Conservation (phyloP, 2,797 vertebrate species). For the Periophthalmus magnuspinnatus region DNA sequence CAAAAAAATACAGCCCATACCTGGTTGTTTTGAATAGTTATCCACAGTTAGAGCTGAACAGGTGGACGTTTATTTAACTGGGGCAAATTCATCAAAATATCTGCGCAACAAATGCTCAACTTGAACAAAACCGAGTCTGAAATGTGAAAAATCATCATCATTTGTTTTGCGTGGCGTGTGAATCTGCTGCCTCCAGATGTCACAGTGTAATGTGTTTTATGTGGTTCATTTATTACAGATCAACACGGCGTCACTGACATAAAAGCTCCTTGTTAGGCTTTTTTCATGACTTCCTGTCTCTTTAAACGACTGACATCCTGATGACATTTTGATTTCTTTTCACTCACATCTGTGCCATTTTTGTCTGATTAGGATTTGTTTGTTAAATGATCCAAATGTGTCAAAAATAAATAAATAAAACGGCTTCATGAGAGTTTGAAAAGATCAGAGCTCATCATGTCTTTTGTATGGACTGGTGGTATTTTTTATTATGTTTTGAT, state of each 20-base stretch:
- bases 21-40: not conserved
- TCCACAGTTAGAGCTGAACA: not conserved
- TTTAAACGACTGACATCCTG: conserved; percentile 45
- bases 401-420: not conserved
- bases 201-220: not conserved
- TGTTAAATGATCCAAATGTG: conserved; percentile 35
- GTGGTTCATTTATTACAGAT: not conserved
- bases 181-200: not conserved
- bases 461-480: not conserved
- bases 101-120: not conserved
- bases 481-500: not conserved
- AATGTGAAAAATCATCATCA: not conserved
- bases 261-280: not conserved
- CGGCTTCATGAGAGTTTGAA: not conserved
- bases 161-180: no score
- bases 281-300: conserved; percentile 22
- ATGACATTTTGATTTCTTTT: conserved; percentile 13
- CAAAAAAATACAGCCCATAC: not conserved
- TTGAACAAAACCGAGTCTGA: conserved; percentile 1
- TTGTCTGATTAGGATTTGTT: conserved; percentile 42
- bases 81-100: conserved; percentile 6
- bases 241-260: not conserved
- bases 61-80: conserved; percentile 2
- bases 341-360: not conserved
- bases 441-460: not conserved